Evolutionary conservation across 2,113 vertebrate species (phyloP).

Genomic region (Mixornis gularis): DNA sequence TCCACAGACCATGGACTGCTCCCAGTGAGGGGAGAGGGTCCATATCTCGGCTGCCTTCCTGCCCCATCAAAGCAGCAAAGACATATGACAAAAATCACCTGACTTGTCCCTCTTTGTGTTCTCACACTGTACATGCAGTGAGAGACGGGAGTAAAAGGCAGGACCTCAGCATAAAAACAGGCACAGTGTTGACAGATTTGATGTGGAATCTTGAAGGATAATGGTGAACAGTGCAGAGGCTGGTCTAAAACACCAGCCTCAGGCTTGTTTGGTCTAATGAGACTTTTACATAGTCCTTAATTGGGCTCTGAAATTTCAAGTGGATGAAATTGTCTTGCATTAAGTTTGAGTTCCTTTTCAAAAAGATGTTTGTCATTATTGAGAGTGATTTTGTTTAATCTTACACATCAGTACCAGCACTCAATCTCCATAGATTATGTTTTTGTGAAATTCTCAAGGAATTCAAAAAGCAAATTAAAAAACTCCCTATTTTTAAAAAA

Average conservation of each 20-base stretch:
- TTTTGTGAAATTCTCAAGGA: not conserved
- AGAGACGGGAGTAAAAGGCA: not conserved
- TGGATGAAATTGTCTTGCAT: not conserved
- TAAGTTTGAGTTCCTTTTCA: not conserved
- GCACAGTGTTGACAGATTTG: not conserved
- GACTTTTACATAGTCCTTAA: not conserved
- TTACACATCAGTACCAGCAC: not conserved
- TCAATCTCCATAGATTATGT: not conserved
- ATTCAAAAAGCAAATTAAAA: not conserved
- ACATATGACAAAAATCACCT: not conserved
- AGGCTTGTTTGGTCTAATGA: not conserved
- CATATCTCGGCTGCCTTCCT: not conserved
- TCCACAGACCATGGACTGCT: rapidly evolving
- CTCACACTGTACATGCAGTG: not conserved
- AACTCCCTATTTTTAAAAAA: rapidly evolving
- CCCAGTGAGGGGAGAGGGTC: not conserved
- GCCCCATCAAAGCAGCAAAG: not conserved
- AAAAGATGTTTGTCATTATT: not conserved
- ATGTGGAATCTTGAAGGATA: not conserved
- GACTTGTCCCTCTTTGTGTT: not conserved
- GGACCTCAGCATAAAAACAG: not conserved
- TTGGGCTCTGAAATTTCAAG: not conserved
- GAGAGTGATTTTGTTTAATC: not conserved
- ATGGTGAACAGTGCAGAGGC: not conserved
- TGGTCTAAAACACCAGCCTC: not conserved